Base-by-base conservation (phyloP, 2,888 invertebrate species). In the Mesochorus sp. region DNA sequence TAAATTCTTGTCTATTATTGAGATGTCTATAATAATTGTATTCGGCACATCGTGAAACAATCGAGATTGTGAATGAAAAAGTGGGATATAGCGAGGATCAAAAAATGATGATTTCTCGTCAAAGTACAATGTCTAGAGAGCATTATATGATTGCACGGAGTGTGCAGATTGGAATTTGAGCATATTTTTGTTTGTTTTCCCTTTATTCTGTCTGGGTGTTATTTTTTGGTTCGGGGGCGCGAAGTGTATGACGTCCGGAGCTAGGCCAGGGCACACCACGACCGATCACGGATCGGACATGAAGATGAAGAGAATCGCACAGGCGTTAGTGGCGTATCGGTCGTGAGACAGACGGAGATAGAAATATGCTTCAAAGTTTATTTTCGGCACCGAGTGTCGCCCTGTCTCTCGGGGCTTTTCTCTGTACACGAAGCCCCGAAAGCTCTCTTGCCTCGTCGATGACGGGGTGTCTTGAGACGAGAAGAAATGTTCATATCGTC, bases 341-440 rank as follows among this genome's bases (percentile, higher is more conserved):
- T 85, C 67, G 39, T 12, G 31, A 31, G 53, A 21, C 31, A 28
- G 53, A 17, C 34, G 31, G 76, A 49, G 55, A 80, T 73, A 79
- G 53, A 73, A 82, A 79, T 79, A 77, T 76, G 80, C 70, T 68
- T 76, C 82, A 84, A 83, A 85, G 88, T 89, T 89, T 90, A 90
- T 90, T 90, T 82, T 89, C 85, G 84, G 87, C 87, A 53, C 80
- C 85, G 85, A 80, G 81, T 82, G 83, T 83, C 79, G 85, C 83
- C 79, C 81, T 80, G 85, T 82, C 80, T 82, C 76, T 80, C 72
- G 77, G 72, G 49, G 80, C 73, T 82, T 80, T 78, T 79, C 73
- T 61, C 51, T 71, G 57, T 64, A 68, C 62, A 61, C 47, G 57
- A 53, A 24, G 12, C 39, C 21, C 53, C 42, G 34, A 57, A 64